phyloP scores from a whole-genome alignment of 1,140 invertebrate species.

The Drosophila cardini region DNA sequence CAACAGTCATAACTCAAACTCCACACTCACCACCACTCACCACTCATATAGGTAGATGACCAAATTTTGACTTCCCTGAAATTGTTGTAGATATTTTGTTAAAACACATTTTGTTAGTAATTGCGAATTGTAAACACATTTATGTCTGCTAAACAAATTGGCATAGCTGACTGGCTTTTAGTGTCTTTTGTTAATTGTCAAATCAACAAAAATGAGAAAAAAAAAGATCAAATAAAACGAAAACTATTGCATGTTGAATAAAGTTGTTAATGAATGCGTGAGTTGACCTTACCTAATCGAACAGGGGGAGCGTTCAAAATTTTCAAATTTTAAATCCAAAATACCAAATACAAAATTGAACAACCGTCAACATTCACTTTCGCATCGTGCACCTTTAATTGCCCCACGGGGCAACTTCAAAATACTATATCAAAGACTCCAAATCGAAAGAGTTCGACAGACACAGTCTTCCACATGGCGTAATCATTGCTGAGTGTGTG shows the following conservation, averaged over 20 bases:
- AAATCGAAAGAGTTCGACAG: constrained; percentile 26
- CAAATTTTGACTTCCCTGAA: constrained; percentile 7
- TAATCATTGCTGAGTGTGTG: constrained; percentile 17
- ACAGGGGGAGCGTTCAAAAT: constrained; percentile 6
- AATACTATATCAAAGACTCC: constrained; percentile 45
- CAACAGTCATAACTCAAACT: constrained; percentile 26
- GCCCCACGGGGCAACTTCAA: constrained; percentile 63
- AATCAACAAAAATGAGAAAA: not conserved
- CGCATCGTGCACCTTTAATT: constrained; percentile 77
- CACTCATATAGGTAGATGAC: too few species aligned
- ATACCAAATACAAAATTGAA: too few species aligned
- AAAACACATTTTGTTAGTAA: constrained; percentile 16
- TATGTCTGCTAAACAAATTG: constrained; percentile 41
- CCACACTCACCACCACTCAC: constrained; percentile 1
- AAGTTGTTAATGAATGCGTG: constrained; percentile 46
- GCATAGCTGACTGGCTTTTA: constrained; percentile 31
- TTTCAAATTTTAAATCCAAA: not conserved
- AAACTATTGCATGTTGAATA: constrained; percentile 6
- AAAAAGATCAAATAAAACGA: too few species aligned
- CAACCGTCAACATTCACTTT: constrained; percentile 66
- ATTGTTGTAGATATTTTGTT: constrained; percentile 4
- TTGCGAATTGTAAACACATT: constrained; percentile 49
- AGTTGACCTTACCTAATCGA: constrained; percentile 71
- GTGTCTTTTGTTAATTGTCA: constrained; percentile 30
- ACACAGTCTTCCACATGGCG: constrained; percentile 44